Percentiles rank a stretch among this genome's conserved stretches.
Evolutionary conservation across 1,140 invertebrate species (phyloP).

Genomic region (Sycobia sp.): DNA sequence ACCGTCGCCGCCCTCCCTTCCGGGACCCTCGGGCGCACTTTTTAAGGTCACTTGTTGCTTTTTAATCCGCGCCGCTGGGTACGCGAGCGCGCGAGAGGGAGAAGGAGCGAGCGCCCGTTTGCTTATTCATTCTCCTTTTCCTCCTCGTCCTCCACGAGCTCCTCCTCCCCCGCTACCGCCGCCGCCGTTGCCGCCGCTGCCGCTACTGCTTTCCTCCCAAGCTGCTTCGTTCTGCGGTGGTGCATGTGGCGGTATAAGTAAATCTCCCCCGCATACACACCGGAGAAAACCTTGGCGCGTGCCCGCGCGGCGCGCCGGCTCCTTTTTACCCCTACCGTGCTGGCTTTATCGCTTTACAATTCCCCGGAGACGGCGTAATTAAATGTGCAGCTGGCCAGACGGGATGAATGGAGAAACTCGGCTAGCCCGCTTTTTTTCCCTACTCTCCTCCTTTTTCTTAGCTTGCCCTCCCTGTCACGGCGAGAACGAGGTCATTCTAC

Average conservation of each 20-base stretch:
- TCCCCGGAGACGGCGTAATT: constrained; percentile 31
- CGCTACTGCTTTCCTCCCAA: constrained; percentile 11
- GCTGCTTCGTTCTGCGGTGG: constrained; percentile 10
- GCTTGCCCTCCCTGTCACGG: no score
- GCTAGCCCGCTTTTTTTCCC: not conserved
- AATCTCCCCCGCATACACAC: no score
- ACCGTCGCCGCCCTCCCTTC: constrained; percentile 56
- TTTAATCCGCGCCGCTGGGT: constrained; percentile 49
- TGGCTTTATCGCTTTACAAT: constrained; percentile 33
- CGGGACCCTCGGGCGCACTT: constrained; percentile 39
- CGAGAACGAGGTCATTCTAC: no score
- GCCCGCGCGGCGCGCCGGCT: not conserved
- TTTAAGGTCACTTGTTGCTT: constrained; percentile 62
- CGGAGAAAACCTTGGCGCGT: not conserved
- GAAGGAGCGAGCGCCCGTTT: constrained; percentile 27
- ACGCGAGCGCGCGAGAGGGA: constrained; percentile 2
- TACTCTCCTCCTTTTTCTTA: not conserved
- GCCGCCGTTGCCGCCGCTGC: not conserved
- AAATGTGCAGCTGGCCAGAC: constrained; percentile 21
- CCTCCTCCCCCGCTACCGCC: no score
- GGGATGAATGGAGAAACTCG: constrained; percentile 23
- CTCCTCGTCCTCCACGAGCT: no score
- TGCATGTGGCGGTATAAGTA: no score
- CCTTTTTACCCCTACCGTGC: constrained; percentile 9
- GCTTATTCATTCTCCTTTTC: no score